phyloP scores from a whole-genome alignment of 2,888 invertebrate genomes.

The Eubasilissa splendida region DNA sequence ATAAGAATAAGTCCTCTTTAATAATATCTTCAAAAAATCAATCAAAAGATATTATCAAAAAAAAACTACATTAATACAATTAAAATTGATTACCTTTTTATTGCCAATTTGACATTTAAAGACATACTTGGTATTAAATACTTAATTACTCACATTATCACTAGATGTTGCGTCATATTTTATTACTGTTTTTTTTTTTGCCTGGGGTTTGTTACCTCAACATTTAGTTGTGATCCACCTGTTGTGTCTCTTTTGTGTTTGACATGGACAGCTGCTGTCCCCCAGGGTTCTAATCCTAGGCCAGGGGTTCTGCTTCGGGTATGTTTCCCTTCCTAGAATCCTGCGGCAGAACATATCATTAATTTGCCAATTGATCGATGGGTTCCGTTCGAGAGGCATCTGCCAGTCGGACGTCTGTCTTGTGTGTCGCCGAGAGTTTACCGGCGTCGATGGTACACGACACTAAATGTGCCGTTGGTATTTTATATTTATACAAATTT shows the following conservation, averaged over 20 bases:
- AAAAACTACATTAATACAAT: no score
- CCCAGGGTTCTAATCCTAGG: constrained; percentile 12
- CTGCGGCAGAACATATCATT: constrained; percentile 37
- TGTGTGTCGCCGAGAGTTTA: not conserved
- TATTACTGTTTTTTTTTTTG: not conserved
- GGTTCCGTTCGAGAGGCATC: constrained; percentile 42
- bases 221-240: constrained; percentile 25
- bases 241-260: constrained; percentile 19
- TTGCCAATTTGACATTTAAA: no score
- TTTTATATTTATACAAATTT: no score
- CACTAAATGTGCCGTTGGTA: no score
- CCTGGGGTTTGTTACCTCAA: not conserved
- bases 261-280: constrained; percentile 21
- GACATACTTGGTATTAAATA: no score
- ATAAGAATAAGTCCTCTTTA: not conserved
- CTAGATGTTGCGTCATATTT: no score
- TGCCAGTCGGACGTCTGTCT: constrained; percentile 21
- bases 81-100: no score
- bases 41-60: not conserved
- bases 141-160: no score
- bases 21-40: not conserved
- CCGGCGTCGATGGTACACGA: not conserved
- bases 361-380: constrained; percentile 47
- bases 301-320: constrained; percentile 5
- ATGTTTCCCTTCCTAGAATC: constrained; percentile 45